Evolutionary conservation across 2,888 invertebrate species (phyloP), one percentile per base, ranked within the genome.

Genomic region (Gryllus longicercus): DNA sequence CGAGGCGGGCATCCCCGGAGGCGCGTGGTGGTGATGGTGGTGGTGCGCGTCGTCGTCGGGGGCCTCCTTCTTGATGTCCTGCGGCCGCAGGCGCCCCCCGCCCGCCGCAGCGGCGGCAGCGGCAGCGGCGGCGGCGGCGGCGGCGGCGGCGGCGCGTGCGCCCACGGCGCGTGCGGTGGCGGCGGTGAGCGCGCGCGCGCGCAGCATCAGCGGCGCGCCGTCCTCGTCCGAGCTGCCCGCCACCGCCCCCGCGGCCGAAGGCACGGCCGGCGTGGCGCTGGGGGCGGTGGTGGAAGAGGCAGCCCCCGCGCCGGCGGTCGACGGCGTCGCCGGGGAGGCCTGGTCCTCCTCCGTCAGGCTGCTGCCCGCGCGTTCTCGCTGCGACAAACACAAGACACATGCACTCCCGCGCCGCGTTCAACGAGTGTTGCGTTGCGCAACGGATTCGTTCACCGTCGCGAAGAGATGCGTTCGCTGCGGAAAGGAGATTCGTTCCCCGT

Each of bases 331-430:
- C 16, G 63, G 63, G 5, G 63, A 63, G 4, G 63, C 63, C 5
- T 18, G 63, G 11, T 63, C 76, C 51, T n/a, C 77, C 50, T 79
- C 80, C 18, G 74, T 75, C n/a, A 78, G 80, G 14, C 78, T 80
- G n/a, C 76, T 51, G 21, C 74, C 50, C n/a, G 49, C 51, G 49
- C 76, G 49, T 25, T 86, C 85, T 38, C 84, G 83, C 25, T 84
- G 85, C 16, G 84, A 81, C 79, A 77, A 75, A 4, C 21, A 21
- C 21, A 21, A 38, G 8, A 38, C 38, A 38, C 38, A 38, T 10
- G 8, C 38, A 38, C 8, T 8, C 8, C n/a, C n/a, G n/a, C 1
- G 21, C 21, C 1, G 21, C 1, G 1, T 21, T 21, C 21, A 21
- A 21, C 21, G 1, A 21, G 21, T 21, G 21, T 21, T 21, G 21